Evolutionary conservation across 92 coral and sea anemone genomes (phyloP).

Genomic region (Zoanthus solanderi): DNA sequence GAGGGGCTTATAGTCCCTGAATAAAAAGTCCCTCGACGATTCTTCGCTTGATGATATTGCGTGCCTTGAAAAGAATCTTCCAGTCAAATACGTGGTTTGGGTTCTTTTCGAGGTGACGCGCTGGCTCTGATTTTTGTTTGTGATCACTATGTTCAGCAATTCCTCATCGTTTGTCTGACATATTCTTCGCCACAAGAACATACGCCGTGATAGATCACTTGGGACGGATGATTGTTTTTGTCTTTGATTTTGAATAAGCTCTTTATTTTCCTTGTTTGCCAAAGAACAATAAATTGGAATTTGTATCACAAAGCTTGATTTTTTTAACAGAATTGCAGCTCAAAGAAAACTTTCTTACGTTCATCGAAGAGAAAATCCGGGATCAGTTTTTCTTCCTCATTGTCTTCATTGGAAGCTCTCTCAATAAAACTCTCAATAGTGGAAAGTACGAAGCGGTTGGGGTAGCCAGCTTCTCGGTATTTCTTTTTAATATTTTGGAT

Average conservation of each 20-base stretch:
- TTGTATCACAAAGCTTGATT: too few species aligned
- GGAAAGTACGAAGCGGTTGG: too few species aligned
- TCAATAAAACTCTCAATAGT: too few species aligned
- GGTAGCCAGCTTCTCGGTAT: not conserved
- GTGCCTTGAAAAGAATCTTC: not conserved
- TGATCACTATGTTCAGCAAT: not conserved
- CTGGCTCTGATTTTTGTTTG: not conserved
- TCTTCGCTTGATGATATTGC: too few species aligned
- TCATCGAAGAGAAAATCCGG: too few species aligned
- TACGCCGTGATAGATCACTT: conserved; percentile 14
- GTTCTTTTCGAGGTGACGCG: too few species aligned
- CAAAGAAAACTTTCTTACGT: too few species aligned
- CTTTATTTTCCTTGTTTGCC: not conserved
- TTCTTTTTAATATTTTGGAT: not conserved
- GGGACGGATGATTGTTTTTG: not conserved
- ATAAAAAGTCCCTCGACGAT: not conserved
- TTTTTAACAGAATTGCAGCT: too few species aligned
- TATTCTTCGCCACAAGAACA: conserved; percentile 26
- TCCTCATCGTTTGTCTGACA: conserved; percentile 23
- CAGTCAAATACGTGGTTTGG: not conserved
- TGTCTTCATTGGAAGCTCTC: too few species aligned
- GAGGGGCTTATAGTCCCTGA: not conserved
- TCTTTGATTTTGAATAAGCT: conserved; percentile 5
- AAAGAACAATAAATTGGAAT: too few species aligned
- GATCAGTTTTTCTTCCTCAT: too few species aligned